Evolutionary conservation across 2,888 invertebrate species (phyloP).

Genomic region (Archips xylosteana): DNA sequence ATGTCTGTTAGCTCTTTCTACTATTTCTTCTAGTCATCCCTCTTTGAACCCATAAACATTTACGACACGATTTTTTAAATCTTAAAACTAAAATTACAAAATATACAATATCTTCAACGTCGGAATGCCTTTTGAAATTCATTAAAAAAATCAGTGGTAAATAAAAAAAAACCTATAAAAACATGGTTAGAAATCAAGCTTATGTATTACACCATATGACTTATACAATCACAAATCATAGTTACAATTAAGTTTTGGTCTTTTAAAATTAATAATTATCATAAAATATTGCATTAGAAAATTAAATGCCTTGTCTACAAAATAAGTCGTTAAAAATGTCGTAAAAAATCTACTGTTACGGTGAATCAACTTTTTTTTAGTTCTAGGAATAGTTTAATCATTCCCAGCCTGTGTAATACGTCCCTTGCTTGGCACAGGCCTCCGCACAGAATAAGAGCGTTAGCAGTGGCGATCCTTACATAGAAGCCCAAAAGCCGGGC

Average conservation of each 20-base stretch:
- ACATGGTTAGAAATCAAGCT: not conserved
- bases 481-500: no score
- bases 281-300: not conserved
- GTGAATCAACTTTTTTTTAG: slow-evolving; percentile 4
- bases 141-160: not conserved
- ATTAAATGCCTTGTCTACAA: slow-evolving; percentile 1
- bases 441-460: no score
- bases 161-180: not conserved
- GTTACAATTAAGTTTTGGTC: slow-evolving; percentile 11
- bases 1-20: no score
- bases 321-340: not conserved
- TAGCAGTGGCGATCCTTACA: no score
- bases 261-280: not conserved
- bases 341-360: slow-evolving; percentile 26
- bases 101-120: slow-evolving; percentile 14
- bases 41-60: no score
- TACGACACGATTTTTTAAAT: no score
- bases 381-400: no score
- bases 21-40: not conserved
- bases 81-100: slow-evolving; percentile 17
- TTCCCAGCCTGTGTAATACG: no score
- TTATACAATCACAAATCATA: not conserved
- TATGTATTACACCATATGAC: not conserved
- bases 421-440: no score
- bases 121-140: slow-evolving; percentile 19